A percentile compares a stretch with the other conserved stretches of the same genome.
phyloP scores from a whole-genome alignment of 2,888 invertebrate genomes.

The Athetis lepigone region DNA sequence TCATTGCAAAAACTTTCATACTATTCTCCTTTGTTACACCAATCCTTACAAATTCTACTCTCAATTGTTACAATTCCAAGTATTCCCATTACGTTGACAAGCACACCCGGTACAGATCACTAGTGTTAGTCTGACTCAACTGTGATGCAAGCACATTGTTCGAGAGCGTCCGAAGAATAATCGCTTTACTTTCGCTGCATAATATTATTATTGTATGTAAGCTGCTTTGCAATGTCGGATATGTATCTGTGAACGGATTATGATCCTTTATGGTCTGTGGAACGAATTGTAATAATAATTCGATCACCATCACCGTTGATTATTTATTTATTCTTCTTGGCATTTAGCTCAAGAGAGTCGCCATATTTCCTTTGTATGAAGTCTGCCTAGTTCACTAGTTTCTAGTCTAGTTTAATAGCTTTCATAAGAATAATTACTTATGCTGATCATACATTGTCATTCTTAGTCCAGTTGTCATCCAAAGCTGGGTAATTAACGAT shows the following conservation, averaged over 20 bases:
- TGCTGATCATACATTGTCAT: too few species aligned
- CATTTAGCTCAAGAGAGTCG: background rate
- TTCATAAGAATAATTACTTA: too few species aligned
- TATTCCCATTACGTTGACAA: slow-evolving; percentile 28
- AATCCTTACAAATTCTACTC: slow-evolving; percentile 40
- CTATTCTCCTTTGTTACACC: slow-evolving; percentile 26
- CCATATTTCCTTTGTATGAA: too few species aligned
- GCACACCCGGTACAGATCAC: slow-evolving; percentile 26
- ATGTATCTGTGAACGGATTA: slow-evolving; percentile 32
- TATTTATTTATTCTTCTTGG: too few species aligned
- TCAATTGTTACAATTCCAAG: slow-evolving; percentile 29
- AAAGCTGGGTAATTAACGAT: too few species aligned
- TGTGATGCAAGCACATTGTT: slow-evolving; percentile 59
- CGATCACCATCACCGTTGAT: too few species aligned
- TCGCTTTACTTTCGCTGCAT: slow-evolving; percentile 63
- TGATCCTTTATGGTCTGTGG: background rate
- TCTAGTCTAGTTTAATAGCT: too few species aligned
- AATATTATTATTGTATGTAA: slow-evolving; percentile 46
- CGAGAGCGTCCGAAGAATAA: slow-evolving; percentile 48
- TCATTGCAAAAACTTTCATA: slow-evolving; percentile 5
- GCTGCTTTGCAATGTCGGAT: slow-evolving; percentile 6
- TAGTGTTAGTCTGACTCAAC: slow-evolving; percentile 35
- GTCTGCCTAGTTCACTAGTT: too few species aligned
- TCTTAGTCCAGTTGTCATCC: too few species aligned
- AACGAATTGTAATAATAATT: background rate